Conservation (phyloP, 2,797 vertebrate species). For the Pygocentrus nattereri region DNA sequence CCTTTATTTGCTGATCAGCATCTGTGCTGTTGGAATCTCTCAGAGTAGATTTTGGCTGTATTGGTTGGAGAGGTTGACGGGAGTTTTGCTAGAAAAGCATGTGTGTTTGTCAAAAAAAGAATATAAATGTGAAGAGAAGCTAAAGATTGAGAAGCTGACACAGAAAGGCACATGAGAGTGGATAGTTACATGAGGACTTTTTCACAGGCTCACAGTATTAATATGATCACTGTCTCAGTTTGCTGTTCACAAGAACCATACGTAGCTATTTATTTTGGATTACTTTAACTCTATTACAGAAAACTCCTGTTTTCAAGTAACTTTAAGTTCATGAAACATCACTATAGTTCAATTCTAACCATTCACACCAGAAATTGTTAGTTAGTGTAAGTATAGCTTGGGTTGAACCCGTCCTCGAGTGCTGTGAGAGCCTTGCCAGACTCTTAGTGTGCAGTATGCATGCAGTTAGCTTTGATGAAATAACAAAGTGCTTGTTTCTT, state of each 20-base stretch:
- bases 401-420: conserved; percentile 9
- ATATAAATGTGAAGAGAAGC: neutral
- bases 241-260: neutral
- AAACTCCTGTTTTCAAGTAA: neutral
- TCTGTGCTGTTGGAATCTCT: conserved; percentile 2
- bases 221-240: neutral
- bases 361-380: neutral
- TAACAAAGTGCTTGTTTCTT: conserved; percentile 28
- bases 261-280: neutral
- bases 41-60: no score
- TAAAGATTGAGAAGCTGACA: neutral
- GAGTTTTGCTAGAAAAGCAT: neutral
- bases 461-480: conserved; percentile 50
- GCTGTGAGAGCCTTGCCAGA: conserved; percentile 16
- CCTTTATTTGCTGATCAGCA: neutral
- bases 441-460: conserved; percentile 1
- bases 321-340: neutral
- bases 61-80: neutral
- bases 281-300: neutral
- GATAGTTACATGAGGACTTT: neutral
- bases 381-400: neutral
- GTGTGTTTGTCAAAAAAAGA: neutral
- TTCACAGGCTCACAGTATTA: neutral
- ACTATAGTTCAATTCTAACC: neutral
- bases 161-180: neutral